phyloP scores from a whole-genome alignment of 1,140 invertebrate species.

The Tetramorium alpestre region DNA sequence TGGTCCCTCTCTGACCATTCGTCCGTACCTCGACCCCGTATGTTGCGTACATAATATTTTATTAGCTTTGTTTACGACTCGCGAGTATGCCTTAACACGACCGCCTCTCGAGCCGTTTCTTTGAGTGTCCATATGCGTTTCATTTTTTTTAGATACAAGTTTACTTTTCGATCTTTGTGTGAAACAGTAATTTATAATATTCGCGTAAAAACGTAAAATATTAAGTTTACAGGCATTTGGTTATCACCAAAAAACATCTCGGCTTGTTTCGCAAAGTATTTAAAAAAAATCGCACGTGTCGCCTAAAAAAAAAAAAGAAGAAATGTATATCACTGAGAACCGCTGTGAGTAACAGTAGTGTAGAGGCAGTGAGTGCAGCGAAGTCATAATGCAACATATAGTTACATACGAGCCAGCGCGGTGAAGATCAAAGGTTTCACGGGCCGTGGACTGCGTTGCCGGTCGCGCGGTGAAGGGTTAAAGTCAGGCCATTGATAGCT shows the following conservation, averaged over 20 bases:
- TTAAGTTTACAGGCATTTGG: neutral
- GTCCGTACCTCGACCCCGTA: slow-evolving; percentile 68
- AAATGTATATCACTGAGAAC: slow-evolving; percentile 62
- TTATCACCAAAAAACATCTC: neutral
- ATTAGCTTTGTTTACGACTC: slow-evolving; percentile 84
- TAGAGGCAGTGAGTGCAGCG: slow-evolving; percentile 81
- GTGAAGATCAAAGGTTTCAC: slow-evolving; percentile 84
- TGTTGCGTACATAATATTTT: slow-evolving; percentile 82
- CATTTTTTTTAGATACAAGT: neutral
- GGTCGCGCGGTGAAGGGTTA: slow-evolving; percentile 79
- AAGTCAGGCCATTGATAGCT: slow-evolving; percentile 82
- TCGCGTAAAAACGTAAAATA: neutral
- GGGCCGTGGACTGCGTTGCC: slow-evolving; percentile 74
- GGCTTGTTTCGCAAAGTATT: neutral
- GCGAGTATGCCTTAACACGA: slow-evolving; percentile 77
- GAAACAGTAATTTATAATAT: neutral
- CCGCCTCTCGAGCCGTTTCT: slow-evolving; percentile 55
- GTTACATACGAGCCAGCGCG: slow-evolving; percentile 76
- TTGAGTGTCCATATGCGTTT: neutral
- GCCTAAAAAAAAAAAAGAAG: neutral
- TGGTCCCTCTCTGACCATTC: slow-evolving; percentile 66
- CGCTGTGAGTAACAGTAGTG: slow-evolving; percentile 79
- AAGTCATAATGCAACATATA: slow-evolving; percentile 83
- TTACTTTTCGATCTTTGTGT: neutral
- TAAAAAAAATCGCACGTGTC: neutral